Percentiles rank a stretch among this genome's conserved stretches.
Evolutionary conservation across 92 coral and sea anemone genomes (phyloP).

Genomic region (Scolanthus callimorphus): DNA sequence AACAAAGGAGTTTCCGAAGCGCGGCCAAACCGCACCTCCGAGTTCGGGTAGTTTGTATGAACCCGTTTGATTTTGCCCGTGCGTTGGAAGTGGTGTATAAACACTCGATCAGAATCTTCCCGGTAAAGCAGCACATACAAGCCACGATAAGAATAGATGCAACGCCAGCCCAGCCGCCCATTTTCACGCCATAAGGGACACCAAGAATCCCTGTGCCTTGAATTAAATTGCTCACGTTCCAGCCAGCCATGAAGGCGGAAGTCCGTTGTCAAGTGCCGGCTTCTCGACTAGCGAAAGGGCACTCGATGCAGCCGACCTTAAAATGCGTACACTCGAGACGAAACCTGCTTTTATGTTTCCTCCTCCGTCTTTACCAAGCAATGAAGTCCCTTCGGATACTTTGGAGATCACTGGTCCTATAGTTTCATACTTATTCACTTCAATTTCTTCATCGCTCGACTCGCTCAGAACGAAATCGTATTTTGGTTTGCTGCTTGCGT

Average conservation of each 20-base stretch:
- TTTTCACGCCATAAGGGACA: constrained; percentile 67
- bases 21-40: constrained; percentile 84
- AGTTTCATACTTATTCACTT: too few species aligned
- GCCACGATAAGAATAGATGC: constrained; percentile 57
- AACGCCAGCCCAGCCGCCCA: constrained; percentile 88
- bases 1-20: constrained; percentile 70
- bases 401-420: too few species aligned
- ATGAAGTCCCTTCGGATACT: too few species aligned
- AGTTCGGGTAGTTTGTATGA: constrained; percentile 68
- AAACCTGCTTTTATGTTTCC: too few species aligned
- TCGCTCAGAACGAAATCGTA: too few species aligned
- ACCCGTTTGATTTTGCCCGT: constrained; percentile 63
- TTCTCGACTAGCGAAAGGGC: constrained; percentile 63
- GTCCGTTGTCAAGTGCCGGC: constrained; percentile 70
- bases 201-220: constrained; percentile 83
- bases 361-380: too few species aligned
- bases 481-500: too few species aligned
- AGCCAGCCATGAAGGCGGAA: constrained; percentile 73
- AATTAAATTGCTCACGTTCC: constrained; percentile 78
- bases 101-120: constrained; percentile 70
- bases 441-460: too few species aligned
- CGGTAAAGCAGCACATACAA: constrained; percentile 71
- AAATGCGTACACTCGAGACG: too few species aligned
- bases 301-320: too few species aligned
- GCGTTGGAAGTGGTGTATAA: constrained; percentile 55